Evolutionary conservation across 2,888 invertebrate genomes (phyloP).

Genomic region (Resseliella maxima): DNA sequence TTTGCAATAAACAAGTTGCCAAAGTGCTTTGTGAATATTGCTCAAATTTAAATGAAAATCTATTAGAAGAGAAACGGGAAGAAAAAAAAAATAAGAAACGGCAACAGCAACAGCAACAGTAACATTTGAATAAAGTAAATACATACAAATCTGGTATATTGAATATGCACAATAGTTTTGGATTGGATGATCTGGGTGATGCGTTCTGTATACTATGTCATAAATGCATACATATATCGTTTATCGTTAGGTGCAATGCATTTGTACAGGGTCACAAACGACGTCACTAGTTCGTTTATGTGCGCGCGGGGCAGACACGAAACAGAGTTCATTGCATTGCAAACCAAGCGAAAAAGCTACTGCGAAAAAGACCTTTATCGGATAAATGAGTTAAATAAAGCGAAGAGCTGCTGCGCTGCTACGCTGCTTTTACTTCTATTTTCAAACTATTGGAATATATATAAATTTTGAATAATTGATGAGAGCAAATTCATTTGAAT

Average conservation of each 20-base stretch:
- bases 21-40: no score
- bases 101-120: no score
- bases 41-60: no score
- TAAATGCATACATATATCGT: not conserved
- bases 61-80: no score
- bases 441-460: not conserved
- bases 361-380: constrained; percentile 10
- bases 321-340: constrained; percentile 42
- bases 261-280: constrained; percentile 33
- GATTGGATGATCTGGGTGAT: no score
- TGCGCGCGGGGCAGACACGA: not conserved
- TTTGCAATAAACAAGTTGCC: constrained; percentile 25
- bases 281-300: constrained; percentile 39
- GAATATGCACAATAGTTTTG: no score
- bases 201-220: no score
- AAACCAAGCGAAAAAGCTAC: not conserved
- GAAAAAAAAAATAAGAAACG: no score
- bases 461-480: not conserved
- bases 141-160: no score
- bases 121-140: no score
- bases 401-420: no score
- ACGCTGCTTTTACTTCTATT: not conserved
- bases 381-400: constrained; percentile 5
- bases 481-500: not conserved
- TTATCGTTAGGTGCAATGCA: constrained; percentile 26